Percentiles rank a stretch among this genome's conserved stretches.
These are phyloP conservation scores for Sprattus sprattus DNA, from an alignment of 2,113 vertebrate species.

Conservation along the genomic window DNA sequence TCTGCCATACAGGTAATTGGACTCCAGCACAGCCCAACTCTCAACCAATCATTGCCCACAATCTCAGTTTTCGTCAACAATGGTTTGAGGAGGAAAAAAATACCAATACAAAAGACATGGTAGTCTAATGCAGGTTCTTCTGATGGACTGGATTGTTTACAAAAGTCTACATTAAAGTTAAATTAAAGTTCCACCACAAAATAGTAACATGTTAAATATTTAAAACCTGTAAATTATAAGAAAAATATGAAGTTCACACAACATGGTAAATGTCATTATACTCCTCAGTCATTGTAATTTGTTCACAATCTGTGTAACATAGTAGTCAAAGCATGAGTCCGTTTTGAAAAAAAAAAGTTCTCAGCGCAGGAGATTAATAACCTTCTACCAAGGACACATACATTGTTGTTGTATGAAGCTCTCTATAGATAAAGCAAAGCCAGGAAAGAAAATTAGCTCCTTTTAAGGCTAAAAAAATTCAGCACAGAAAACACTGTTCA, in stretches of 20 bases:
- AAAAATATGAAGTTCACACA: not conserved
- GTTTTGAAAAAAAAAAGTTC: not conserved
- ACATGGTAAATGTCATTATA: too few relatives aligned
- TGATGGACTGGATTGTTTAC: not conserved
- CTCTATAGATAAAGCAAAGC: too few relatives aligned
- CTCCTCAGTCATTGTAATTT: not conserved
- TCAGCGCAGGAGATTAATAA: not conserved
- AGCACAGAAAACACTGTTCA: not conserved
- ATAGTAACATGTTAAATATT: not conserved
- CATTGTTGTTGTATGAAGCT: not conserved
- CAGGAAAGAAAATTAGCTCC: not conserved
- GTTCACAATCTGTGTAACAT: not conserved
- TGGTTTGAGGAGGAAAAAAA: constrained; percentile 40
- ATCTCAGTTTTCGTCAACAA: constrained; percentile 69
- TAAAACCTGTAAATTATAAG: not conserved
- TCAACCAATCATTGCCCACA: constrained; percentile 70
- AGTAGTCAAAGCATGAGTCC: too few relatives aligned
- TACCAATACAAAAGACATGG: constrained; percentile 73
- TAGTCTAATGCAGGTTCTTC: not conserved
- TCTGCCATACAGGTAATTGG: constrained; percentile 49
- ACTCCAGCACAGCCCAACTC: constrained; percentile 60
- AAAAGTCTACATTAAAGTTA: not conserved
- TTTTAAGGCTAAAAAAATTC: not conserved
- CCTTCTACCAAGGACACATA: not conserved
- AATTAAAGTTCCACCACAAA: not conserved